These are phyloP conservation scores for Ischnura elegans DNA, from an alignment of 2,888 invertebrate genomes.

Conservation along the genomic window DNA sequence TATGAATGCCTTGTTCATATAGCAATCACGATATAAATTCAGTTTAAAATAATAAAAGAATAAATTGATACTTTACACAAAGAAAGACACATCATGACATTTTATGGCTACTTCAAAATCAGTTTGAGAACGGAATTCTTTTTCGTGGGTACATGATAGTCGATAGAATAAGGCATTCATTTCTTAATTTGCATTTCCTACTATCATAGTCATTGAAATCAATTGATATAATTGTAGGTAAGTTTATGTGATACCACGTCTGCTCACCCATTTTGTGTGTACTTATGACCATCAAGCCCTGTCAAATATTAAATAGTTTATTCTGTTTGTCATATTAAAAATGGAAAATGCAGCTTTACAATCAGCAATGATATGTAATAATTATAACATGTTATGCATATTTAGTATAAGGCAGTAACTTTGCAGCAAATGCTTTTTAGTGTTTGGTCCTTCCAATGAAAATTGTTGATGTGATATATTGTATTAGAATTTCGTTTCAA, in stretches of 20 bases:
- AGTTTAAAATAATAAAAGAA: slow-evolving; percentile 38
- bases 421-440: slow-evolving; percentile 67
- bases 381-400: slow-evolving; percentile 67
- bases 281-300: slow-evolving; percentile 61
- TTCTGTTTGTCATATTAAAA: slow-evolving; percentile 63
- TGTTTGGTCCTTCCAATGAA: slow-evolving; percentile 67
- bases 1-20: slow-evolving; percentile 66
- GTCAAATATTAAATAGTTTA: slow-evolving; percentile 57
- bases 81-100: slow-evolving; percentile 59
- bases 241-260: slow-evolving; percentile 63
- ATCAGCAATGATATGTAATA: slow-evolving; percentile 64
- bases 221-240: slow-evolving; percentile 66
- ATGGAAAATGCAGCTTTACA: slow-evolving; percentile 63
- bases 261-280: slow-evolving; percentile 66
- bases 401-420: slow-evolving; percentile 62
- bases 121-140: slow-evolving; percentile 18
- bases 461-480: slow-evolving; percentile 67
- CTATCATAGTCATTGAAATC: slow-evolving; percentile 61
- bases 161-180: slow-evolving; percentile 65
- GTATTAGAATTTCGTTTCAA: slow-evolving; percentile 63
- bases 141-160: slow-evolving; percentile 55
- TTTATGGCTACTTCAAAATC: slow-evolving; percentile 22
- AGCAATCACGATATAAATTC: slow-evolving; percentile 48
- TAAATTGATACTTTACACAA: slow-evolving; percentile 57
- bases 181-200: slow-evolving; percentile 65